Conservation (phyloP, 2,797 vertebrate genomes). For the Morelia viridis region DNA sequence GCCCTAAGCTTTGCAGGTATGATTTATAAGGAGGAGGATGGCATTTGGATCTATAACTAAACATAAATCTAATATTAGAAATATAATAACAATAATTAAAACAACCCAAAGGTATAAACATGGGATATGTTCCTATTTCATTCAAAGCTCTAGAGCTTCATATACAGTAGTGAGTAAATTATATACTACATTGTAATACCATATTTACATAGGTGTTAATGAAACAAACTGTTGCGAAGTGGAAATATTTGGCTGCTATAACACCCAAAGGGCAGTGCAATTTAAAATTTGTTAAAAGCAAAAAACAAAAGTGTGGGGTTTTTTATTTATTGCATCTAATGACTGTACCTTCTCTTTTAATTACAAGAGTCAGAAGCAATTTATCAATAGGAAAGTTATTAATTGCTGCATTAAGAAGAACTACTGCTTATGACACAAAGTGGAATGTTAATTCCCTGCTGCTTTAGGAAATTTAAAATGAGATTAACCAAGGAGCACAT, state of each 20-base stretch:
- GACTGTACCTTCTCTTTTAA: conserved; percentile 56
- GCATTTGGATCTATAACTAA: background rate
- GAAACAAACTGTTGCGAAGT: conserved; percentile 8
- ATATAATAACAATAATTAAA: background rate
- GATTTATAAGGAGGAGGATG: background rate
- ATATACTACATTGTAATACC: background rate
- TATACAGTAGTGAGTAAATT: conserved; percentile 7
- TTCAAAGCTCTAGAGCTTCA: background rate
- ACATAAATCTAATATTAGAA: background rate
- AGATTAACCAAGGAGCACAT: conserved; percentile 8
- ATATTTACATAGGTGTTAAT: background rate
- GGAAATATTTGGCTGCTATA: background rate
- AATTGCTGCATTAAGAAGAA: conserved; percentile 61
- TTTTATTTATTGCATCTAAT: conserved; percentile 52
- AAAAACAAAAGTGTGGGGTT: conserved; percentile 22
- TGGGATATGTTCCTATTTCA: background rate
- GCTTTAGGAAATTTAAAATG: conserved; percentile 37
- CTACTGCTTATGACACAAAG: conserved; percentile 49
- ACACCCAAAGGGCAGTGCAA: conserved; percentile 25
- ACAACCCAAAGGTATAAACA: background rate
- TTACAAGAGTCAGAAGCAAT: conserved; percentile 62
- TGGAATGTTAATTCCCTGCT: conserved; percentile 31
- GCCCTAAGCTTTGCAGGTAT: background rate
- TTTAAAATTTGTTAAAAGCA: conserved; percentile 27
- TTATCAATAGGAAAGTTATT: conserved; percentile 64